Evolutionary conservation across 2,797 vertebrate species (phyloP), one percentile per base, ranked within the genome.

Genomic region (Champsocephalus gunnari): DNA sequence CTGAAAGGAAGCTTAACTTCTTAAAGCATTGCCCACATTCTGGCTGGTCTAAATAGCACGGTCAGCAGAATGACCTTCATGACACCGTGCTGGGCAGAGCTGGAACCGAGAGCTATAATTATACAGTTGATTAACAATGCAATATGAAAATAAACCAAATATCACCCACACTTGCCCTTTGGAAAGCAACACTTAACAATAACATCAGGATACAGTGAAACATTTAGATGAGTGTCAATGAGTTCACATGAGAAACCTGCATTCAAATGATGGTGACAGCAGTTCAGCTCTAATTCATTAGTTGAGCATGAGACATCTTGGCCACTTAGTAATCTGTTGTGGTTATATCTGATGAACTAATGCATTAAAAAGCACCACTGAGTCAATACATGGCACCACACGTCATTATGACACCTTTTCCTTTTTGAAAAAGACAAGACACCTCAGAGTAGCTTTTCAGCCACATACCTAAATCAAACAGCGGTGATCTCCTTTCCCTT

Each of bases 381-480:
- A 86, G 68, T 87, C 83, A 82, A 86, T 75, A 87, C 71, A 45
- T 67, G 38, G 7, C 57, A 41, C 24, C 28, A 4, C 12, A 63
- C 68, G 56, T 58, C 48, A 28, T 53, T 48, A 50, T 49, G 53
- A 57, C 45, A 45, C 24, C 45, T 55, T 53, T 77, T 59, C 11
- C 24, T 64, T 59, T 79, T n/a, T 51, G 13, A 47, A 75, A 59
- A 71, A 50, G 8, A 70, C 38, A 45, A 59, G 34, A 66, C 28
- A 17, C 59, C 16, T 57, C 24, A 61, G 50, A 77, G 56, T 19
- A 12, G 17, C 67, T 81, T 80, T 79, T 44, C 48, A 80, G 71
- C 21, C 58, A 43, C 64, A 87, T 56, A 81, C 75, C 71, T 81
- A 75, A 73, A 85, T 85, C 75, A 84, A 89, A 85, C 66, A 81